Conservation (phyloP, 2,113 vertebrate genomes). For the Pseudorectes ferrugineus region DNA sequence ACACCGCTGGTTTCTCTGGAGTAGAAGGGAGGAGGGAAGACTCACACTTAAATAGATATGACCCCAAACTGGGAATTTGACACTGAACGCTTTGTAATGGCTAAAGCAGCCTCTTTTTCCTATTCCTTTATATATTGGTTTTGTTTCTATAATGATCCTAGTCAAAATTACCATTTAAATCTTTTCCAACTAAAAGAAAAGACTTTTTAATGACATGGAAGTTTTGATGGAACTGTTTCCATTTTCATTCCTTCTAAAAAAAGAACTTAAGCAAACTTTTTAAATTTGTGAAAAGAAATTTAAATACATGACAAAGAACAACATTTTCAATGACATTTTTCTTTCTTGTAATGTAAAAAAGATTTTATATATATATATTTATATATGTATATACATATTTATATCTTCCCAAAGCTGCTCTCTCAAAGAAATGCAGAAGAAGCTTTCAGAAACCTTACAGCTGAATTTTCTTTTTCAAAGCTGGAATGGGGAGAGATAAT, state of each 20-base stretch:
- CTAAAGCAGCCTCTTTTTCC: neutral
- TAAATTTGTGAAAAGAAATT: slow-evolving; percentile 15
- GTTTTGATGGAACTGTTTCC: slow-evolving; percentile 26
- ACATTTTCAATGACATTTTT: slow-evolving; percentile 44
- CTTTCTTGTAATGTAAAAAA: slow-evolving; percentile 48
- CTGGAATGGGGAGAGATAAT: neutral
- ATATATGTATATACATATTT: slow-evolving; percentile 41
- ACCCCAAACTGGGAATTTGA: neutral
- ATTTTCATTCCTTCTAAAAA: slow-evolving; percentile 41
- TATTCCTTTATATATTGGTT: neutral
- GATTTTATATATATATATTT: neutral
- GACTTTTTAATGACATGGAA: neutral
- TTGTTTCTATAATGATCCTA: neutral
- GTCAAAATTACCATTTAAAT: slow-evolving; percentile 1
- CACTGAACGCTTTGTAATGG: neutral
- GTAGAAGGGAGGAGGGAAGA: neutral
- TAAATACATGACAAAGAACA: slow-evolving; percentile 29
- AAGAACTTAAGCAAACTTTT: slow-evolving; percentile 31
- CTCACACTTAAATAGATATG: neutral
- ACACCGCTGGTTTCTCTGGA: neutral
- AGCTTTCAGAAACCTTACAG: slow-evolving; percentile 13
- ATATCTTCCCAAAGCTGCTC: slow-evolving; percentile 35
- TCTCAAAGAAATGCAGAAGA: slow-evolving; percentile 14
- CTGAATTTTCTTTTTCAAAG: slow-evolving; percentile 26
- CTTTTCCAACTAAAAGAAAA: neutral